These are phyloP conservation scores for Papio anubis DNA, from an alignment of 2,113 vertebrate genomes.

Conservation along the genomic window DNA sequence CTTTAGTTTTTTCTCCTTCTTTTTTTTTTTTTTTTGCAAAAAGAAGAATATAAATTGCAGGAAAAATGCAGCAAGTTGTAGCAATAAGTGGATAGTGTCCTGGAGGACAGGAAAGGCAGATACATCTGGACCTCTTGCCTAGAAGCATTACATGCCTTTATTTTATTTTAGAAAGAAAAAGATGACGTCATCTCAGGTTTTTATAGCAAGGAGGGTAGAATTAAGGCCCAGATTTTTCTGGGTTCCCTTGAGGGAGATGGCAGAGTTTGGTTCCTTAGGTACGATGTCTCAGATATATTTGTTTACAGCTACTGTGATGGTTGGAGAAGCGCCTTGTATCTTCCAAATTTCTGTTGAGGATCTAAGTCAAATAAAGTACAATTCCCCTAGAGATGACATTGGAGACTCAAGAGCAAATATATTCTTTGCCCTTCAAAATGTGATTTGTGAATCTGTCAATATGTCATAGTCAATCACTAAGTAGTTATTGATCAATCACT, in stretches of 20 bases:
- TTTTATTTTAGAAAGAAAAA: conserved; percentile 46
- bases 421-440: background rate
- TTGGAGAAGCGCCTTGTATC: background rate
- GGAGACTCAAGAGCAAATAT: background rate
- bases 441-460: background rate
- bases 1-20: background rate
- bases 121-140: conserved; percentile 36
- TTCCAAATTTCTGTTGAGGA: background rate
- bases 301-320: background rate
- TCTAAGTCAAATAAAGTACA: background rate
- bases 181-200: conserved; percentile 5
- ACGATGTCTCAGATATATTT: background rate
- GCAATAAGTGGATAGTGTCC: background rate
- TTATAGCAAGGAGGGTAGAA: background rate
- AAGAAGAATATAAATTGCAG: conserved; percentile 32
- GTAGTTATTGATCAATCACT: background rate
- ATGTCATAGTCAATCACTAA: background rate
- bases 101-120: background rate
- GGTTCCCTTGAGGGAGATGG: background rate
- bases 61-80: background rate
- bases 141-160: background rate
- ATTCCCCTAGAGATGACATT: background rate
- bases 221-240: background rate
- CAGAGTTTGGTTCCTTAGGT: background rate
- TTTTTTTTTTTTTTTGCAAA: background rate